Base-by-base conservation (phyloP, 1,140 invertebrate genomes). In the Batillaria attramentaria region DNA sequence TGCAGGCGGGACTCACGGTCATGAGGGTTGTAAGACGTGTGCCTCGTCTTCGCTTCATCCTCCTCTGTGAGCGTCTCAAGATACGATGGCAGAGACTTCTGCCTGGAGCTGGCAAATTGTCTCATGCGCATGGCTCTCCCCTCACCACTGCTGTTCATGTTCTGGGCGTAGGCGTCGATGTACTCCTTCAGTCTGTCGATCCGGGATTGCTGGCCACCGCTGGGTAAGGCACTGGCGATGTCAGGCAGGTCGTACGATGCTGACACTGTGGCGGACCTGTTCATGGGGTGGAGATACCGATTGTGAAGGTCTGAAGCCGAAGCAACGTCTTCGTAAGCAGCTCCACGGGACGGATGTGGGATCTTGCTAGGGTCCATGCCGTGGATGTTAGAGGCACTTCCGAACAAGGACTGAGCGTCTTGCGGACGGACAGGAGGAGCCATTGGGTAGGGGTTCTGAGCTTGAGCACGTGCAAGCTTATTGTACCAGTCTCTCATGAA, bases 51-150 rank as follows among this genome's bases (percentile, higher is more conserved):
- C 62, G 65, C 72, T 79, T 88, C 87, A 37, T 88, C 88, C 74
- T 88, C 86, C 70, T 89, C 88, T 37, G 75, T 83, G 24, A 89
- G 54, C 20, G 87, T 87, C 66, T 89, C 88, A 13, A 89, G 78
- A 74, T 78, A 86, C n/a, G 85, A 70, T 31, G 87, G 88, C 39
- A 89, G 54, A 10, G 88, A 88, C 42, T 87, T 88, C 62, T 89
- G 87, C 28, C 86, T 80, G 31, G 74, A 69, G 57, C 62, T 75
- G 6, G 84, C 83, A 79, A 87, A 89, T 35, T 84, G 80, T 66
- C 83, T 83, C n/a, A 84, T 81, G 46, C 83, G 79, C 31, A n/a
- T 72, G 2, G 74, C 37, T n/a, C 77, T 68, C 4, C 24, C 35
- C 2, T 72, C 66, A 1, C 18, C 41, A 10, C 8, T 16, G 20